Evolutionary conservation across 2,888 invertebrate genomes (phyloP).

Genomic region (Baccha elongata): DNA sequence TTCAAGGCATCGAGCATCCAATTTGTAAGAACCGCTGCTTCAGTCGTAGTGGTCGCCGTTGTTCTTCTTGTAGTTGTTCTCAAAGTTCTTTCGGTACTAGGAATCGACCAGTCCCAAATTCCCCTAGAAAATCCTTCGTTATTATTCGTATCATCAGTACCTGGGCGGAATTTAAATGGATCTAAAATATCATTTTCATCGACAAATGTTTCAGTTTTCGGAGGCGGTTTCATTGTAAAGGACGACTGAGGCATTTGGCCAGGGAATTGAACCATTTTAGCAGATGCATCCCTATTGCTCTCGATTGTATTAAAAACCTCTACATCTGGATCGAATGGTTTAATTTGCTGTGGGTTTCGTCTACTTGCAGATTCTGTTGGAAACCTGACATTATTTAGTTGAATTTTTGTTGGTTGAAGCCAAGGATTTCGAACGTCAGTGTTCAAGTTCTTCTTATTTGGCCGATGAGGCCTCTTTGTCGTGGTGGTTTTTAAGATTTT

Average conservation of each 20-base stretch:
- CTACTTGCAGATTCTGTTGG: background rate
- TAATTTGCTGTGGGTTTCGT: background rate
- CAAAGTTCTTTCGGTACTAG: background rate
- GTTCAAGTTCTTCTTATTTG: background rate
- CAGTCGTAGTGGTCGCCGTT: background rate
- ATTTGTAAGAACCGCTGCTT: background rate
- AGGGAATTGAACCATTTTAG: conserved; percentile 13
- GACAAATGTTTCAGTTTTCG: conserved; percentile 51
- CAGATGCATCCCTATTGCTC: background rate
- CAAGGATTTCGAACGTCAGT: background rate
- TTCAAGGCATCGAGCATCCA: conserved; percentile 11
- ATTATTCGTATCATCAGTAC: conserved; percentile 8
- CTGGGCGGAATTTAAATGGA: conserved; percentile 73
- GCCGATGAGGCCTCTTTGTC: conserved; percentile 10
- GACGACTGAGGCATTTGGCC: background rate
- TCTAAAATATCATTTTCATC: conserved; percentile 75
- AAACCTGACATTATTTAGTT: background rate
- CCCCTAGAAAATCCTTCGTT: background rate
- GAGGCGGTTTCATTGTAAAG: background rate
- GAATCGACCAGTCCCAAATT: background rate
- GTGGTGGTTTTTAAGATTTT: conserved; percentile 43
- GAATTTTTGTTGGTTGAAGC: background rate
- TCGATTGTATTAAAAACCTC: conserved; percentile 14
- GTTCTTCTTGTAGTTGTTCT: conserved; percentile 7
- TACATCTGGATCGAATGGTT: background rate